Conservation (phyloP, 2,113 vertebrate species). For the Ophthalmotilapia sp. region DNA sequence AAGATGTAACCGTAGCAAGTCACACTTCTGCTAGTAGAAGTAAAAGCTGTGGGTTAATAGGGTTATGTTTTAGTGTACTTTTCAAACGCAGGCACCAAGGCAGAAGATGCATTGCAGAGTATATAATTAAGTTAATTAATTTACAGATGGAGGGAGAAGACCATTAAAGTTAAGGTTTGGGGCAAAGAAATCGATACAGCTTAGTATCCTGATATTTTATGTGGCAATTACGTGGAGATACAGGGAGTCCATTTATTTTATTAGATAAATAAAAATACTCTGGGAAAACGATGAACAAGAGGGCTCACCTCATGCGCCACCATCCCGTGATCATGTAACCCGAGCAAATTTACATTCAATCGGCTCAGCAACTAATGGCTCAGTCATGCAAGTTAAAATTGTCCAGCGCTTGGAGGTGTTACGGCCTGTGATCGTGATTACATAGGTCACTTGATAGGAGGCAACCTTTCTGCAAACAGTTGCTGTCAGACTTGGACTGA, state of each 20-base stretch:
- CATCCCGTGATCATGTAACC: rapidly evolving
- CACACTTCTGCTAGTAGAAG: background rate
- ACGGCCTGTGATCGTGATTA: rapidly evolving
- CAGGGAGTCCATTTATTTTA: background rate
- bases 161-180: background rate
- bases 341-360: background rate
- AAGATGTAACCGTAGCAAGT: background rate
- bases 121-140: background rate
- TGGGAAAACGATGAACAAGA: background rate
- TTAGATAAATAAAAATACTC: background rate
- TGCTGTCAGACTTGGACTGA: background rate
- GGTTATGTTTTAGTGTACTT: background rate
- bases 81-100: background rate
- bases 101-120: background rate
- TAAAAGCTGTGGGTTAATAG: background rate
- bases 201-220: background rate
- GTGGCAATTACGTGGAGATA: rapidly evolving
- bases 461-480: background rate
- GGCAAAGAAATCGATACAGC: background rate
- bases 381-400: background rate
- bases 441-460: background rate
- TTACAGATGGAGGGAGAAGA: background rate
- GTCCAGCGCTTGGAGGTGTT: background rate
- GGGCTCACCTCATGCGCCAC: background rate
- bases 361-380: background rate